Evolutionary conservation across 2,113 vertebrate species (phyloP), one percentile per base, ranked within the genome.

Genomic region (Zosterops japonicus): DNA sequence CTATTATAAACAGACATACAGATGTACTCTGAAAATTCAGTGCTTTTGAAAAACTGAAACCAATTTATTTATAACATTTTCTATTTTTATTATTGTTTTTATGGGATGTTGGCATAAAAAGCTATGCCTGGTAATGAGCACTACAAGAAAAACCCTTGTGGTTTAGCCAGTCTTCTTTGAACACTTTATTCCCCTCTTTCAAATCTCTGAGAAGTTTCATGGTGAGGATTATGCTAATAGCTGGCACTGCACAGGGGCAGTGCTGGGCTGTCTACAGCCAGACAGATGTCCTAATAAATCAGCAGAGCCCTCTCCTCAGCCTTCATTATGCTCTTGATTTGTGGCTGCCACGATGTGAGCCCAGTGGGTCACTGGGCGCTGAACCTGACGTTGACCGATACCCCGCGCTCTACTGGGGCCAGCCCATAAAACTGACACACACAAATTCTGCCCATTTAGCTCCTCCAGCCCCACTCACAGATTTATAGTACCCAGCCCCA

Each of bases 271-370:
- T 83, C 87, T 91, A 11, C 59, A 97, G 84, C 87, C 96, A 97
- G 96, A 94, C 95, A 96, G 93, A 97, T 93, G 83, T 96, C 91
- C 93, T 35, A 92, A 90, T 97, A 97, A 97, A 97, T 97, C 93
- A 97, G 78, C 88, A 64, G 57, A 87, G 72, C 90, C 71, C 77
- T 94, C 95, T 96, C 78, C 92, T 93, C 94, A 95, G 95, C 95
- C 91, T 97, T 96, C 95, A 97, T 96, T 95, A 93, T 83, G 71
- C n/a, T 69, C 82, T 44, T 97, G 95, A 97, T 97, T 98, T 97
- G 93, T 97, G 97, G 10, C 55, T 95, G 81, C 83, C 97, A 44
- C 6, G 55, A 14, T 90, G 94, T 84, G 97, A 96, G 77, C 59
- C 70, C 89, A 31, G 87, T 75, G 93, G 95, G 95, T 97, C 97